These are phyloP conservation scores for Muscicapa comitata DNA, from an alignment of 2,797 vertebrate genomes.

Conservation along the genomic window DNA sequence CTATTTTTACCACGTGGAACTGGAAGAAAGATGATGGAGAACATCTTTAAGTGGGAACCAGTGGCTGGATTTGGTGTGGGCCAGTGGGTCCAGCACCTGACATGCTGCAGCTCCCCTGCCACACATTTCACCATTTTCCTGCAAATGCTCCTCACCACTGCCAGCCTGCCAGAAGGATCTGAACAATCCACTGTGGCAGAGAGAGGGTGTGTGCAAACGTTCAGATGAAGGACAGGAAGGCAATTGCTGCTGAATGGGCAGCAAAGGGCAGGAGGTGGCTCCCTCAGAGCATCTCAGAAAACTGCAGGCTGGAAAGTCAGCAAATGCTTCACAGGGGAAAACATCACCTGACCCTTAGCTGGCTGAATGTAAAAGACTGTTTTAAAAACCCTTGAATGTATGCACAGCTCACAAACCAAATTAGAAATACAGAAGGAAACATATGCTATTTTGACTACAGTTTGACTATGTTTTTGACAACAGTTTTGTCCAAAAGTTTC, in stretches of 20 bases:
- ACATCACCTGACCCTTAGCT: background rate
- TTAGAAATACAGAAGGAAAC: background rate
- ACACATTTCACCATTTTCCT: background rate
- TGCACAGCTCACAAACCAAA: background rate
- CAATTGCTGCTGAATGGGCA: fast-evolving
- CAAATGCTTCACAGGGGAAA: background rate
- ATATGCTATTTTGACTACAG: background rate
- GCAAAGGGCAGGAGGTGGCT: background rate
- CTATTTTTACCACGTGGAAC: background rate
- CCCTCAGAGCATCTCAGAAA: background rate
- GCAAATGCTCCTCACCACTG: background rate
- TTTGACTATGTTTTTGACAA: background rate
- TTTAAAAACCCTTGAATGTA: background rate
- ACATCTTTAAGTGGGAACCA: background rate
- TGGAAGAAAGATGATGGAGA: background rate
- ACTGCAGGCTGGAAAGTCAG: background rate
- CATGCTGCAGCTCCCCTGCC: background rate
- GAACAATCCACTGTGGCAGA: background rate
- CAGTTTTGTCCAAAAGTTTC: background rate
- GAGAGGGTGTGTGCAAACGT: fast-evolving
- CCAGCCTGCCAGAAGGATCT: background rate
- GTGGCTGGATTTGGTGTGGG: background rate
- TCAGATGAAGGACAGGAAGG: background rate
- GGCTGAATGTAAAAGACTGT: background rate
- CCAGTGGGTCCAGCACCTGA: background rate